A percentile compares a stretch with the other conserved stretches of the same genome.
Conservation (phyloP, 1,140 invertebrate genomes). For the Temnothorax nylanderi region DNA sequence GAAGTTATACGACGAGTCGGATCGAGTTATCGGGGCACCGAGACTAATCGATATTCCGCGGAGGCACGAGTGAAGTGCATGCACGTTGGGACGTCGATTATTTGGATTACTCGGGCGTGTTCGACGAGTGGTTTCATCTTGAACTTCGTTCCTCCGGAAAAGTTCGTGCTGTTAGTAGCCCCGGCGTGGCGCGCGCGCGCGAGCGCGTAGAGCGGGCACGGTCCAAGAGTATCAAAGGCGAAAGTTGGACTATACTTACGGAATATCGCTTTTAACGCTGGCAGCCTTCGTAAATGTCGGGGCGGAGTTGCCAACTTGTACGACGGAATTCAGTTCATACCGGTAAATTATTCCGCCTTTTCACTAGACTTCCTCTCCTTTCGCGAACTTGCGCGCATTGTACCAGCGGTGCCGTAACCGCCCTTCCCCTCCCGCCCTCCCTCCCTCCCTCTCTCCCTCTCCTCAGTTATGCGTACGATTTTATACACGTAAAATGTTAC, state of each 20-base stretch:
- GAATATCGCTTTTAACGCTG: slow-evolving; percentile 76
- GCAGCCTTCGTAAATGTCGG: slow-evolving; percentile 67
- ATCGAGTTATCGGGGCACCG: slow-evolving; percentile 34
- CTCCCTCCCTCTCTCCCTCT: background rate
- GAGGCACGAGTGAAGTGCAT: slow-evolving; percentile 42
- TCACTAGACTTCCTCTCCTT: slow-evolving; percentile 51
- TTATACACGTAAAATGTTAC: slow-evolving; percentile 58
- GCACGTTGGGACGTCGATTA: slow-evolving; percentile 65
- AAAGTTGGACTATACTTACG: slow-evolving; percentile 75
- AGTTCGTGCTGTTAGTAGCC: slow-evolving; percentile 68
- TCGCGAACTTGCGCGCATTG: slow-evolving; percentile 58
- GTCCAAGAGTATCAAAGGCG: slow-evolving; percentile 73
- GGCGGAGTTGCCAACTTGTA: slow-evolving; percentile 74
- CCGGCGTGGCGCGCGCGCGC: slow-evolving; percentile 42
- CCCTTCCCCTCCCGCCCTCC: too few relatives aligned
- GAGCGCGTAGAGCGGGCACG: slow-evolving; percentile 55
- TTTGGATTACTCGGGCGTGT: slow-evolving; percentile 72
- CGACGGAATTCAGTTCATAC: slow-evolving; percentile 72
- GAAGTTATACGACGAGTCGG: slow-evolving; percentile 51
- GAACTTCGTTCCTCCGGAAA: slow-evolving; percentile 71
- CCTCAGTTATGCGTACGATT: slow-evolving; percentile 49
- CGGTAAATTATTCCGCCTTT: slow-evolving; percentile 74
- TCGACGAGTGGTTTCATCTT: slow-evolving; percentile 73
- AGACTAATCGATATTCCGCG: slow-evolving; percentile 68
- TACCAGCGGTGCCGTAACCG: slow-evolving; percentile 33